These are phyloP conservation scores for human (Homo sapiens) DNA, from an alignment of 2,113 vertebrate species.

Conservation along the genomic window DNA sequence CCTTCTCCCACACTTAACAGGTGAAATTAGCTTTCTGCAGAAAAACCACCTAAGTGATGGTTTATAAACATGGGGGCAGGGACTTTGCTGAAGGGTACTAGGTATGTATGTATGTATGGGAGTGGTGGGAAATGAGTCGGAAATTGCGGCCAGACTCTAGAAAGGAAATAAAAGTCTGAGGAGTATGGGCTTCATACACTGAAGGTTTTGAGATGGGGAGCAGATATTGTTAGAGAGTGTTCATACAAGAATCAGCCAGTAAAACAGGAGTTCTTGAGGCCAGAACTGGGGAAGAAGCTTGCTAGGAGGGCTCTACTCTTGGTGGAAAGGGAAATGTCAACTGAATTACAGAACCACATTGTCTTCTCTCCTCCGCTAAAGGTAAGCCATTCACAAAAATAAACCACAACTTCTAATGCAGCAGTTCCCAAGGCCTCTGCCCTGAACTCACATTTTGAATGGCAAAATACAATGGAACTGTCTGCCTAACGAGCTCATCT, in stretches of 20 bases:
- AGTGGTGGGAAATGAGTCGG: not conserved
- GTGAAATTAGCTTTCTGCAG: not conserved
- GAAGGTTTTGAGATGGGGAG: not conserved
- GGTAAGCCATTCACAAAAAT: not conserved
- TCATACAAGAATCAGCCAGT: not conserved
- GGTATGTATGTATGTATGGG: too few species aligned
- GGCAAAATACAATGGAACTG: not conserved
- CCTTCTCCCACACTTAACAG: not conserved
- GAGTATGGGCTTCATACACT: not conserved
- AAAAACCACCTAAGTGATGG: not conserved
- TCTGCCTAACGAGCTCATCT: not conserved
- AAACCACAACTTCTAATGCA: not conserved
- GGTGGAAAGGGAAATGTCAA: not conserved
- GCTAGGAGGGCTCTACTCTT: not conserved
- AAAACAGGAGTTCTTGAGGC: not conserved
- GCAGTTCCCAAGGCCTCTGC: not conserved
- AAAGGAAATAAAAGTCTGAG: not conserved
- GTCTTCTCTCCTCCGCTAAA: not conserved
- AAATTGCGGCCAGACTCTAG: not conserved
- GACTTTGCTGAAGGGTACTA: not conserved
- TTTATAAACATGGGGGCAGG: not conserved
- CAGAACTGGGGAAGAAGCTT: not conserved
- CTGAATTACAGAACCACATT: not conserved
- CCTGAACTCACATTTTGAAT: not conserved
- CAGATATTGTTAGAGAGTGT: not conserved